Evolutionary conservation across 2,888 invertebrate species (phyloP).

Genomic region (Metopia argyrocephala): DNA sequence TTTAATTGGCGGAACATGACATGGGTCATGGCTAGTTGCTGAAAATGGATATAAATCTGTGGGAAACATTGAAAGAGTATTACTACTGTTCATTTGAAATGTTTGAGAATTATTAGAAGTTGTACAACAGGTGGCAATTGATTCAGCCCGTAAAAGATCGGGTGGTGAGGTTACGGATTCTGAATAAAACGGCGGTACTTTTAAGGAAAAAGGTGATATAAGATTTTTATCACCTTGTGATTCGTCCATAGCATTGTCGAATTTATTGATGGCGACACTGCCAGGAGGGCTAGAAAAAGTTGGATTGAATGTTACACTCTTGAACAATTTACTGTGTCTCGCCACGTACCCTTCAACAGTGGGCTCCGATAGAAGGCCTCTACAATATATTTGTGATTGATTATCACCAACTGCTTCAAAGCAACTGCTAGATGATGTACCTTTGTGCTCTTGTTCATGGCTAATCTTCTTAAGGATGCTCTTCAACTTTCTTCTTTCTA

Average conservation of each 20-base stretch:
- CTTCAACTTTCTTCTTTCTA: conserved; percentile 89
- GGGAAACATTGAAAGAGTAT: conserved; percentile 43
- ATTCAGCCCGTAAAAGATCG: conserved; percentile 46
- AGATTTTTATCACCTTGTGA: conserved; percentile 1
- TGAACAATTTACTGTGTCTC: conserved; percentile 90
- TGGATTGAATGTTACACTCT: conserved; percentile 93
- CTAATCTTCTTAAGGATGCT: conserved; percentile 91
- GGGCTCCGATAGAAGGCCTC: conserved; percentile 87
- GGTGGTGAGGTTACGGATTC: conserved; percentile 44
- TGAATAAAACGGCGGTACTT: conserved; percentile 22
- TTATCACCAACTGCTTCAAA: conserved; percentile 19
- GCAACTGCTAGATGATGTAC: not conserved
- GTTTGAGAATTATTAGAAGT: conserved; percentile 52
- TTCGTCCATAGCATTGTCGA: conserved; percentile 23
- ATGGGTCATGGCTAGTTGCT: conserved; percentile 66
- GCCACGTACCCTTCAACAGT: conserved; percentile 94
- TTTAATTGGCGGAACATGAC: conserved; percentile 67
- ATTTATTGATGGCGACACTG: conserved; percentile 73
- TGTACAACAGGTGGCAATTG: conserved; percentile 66
- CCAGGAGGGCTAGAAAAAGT: conserved; percentile 89
- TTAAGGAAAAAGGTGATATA: conserved; percentile 9
- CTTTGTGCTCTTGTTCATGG: conserved; percentile 79
- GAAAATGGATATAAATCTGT: conserved; percentile 67
- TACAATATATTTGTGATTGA: conserved; percentile 79
- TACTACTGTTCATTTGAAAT: conserved; percentile 54